Evolutionary conservation across 2,797 vertebrate species (phyloP).

Genomic region (Enteromius unitaeniatus): DNA sequence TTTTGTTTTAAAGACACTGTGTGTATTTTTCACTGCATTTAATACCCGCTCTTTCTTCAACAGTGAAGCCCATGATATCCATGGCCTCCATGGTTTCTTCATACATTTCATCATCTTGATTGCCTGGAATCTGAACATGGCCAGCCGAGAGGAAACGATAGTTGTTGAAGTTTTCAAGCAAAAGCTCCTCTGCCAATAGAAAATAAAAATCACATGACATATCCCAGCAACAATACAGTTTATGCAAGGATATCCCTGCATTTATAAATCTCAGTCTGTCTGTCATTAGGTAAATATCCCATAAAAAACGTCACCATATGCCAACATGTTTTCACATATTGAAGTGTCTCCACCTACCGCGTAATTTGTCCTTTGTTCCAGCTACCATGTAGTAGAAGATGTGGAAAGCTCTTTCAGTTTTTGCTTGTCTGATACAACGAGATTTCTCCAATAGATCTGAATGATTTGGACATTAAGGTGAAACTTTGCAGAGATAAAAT

Average conservation of each 20-base stretch:
- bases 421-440: constrained; percentile 91
- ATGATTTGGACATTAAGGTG: constrained; percentile 58
- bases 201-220: neutral
- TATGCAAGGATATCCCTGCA: neutral
- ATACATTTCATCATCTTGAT: constrained; percentile 92
- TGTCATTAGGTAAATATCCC: neutral
- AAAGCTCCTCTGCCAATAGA: constrained; percentile 84
- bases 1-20: neutral
- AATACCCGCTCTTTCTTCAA: constrained; percentile 87
- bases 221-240: neutral
- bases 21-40: neutral
- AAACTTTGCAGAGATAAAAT: neutral
- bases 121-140: constrained; percentile 88
- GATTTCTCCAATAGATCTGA: constrained; percentile 97
- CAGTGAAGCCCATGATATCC: constrained; percentile 92
- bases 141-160: constrained; percentile 90
- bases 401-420: constrained; percentile 92
- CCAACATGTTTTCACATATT: neutral
- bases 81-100: constrained; percentile 93
- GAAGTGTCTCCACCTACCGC: constrained; percentile 65
- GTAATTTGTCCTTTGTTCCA: constrained; percentile 85
- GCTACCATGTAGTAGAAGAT: constrained; percentile 97
- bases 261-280: neutral
- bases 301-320: neutral
- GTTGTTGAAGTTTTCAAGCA: constrained; percentile 87